phyloP scores from a whole-genome alignment of 2,888 invertebrate genomes.

The Hylaea fasciaria region DNA sequence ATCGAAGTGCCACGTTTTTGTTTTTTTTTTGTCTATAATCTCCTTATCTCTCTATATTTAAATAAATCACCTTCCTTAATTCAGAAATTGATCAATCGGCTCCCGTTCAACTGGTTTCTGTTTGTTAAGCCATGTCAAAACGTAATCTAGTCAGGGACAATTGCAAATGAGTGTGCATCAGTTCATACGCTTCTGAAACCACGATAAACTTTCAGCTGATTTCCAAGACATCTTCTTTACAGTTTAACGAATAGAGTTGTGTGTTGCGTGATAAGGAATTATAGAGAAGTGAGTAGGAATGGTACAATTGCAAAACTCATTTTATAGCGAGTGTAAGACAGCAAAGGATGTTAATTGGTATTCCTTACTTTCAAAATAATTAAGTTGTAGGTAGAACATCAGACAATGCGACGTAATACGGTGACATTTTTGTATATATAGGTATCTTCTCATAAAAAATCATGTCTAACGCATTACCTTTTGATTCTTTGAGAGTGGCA shows the following conservation, averaged over 20 bases:
- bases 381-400: conserved; percentile 70
- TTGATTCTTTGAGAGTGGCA: too few species aligned
- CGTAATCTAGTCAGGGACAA: conserved; percentile 70
- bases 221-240: conserved; percentile 13
- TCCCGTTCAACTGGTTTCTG: conserved; percentile 61
- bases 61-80: too few species aligned
- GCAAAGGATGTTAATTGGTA: conserved; percentile 76
- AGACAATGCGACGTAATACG: conserved; percentile 71
- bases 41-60: too few species aligned
- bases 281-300: conserved; percentile 19
- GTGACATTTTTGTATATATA: too few species aligned
- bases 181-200: conserved; percentile 47
- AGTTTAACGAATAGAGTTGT: conserved; percentile 21
- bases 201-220: conserved; percentile 29
- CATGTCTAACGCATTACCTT: too few species aligned
- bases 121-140: conserved; percentile 70
- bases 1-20: too few species aligned
- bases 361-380: conserved; percentile 71
- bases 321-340: conserved; percentile 58
- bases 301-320: conserved; percentile 47
- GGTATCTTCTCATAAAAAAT: too few species aligned
- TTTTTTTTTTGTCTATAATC: too few species aligned
- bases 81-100: conserved; percentile 51
- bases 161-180: conserved; percentile 73
- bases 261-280: conserved; percentile 7